A percentile compares a stretch with the other conserved stretches of the same genome.
phyloP scores from a whole-genome alignment of 2,888 invertebrate genomes.

The Phasia obesa region DNA sequence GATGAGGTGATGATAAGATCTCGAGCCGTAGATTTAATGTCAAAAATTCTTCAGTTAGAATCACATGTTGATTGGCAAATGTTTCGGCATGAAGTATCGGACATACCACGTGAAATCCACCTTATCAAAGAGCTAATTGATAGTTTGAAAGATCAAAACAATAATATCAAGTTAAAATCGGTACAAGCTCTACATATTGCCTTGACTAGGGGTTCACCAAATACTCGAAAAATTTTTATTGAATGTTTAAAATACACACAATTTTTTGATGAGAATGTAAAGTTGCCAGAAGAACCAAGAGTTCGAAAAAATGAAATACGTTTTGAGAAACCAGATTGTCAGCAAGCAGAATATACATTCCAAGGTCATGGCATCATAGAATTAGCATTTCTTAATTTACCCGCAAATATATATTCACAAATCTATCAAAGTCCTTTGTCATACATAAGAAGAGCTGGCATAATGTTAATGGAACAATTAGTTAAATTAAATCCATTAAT shows the following conservation, averaged over 20 bases:
- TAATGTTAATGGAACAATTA: slow-evolving; percentile 78
- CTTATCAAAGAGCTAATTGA: slow-evolving; percentile 78
- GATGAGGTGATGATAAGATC: slow-evolving; percentile 79
- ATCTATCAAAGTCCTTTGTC: slow-evolving; percentile 76
- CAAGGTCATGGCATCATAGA: slow-evolving; percentile 77
- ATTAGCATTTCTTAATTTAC: slow-evolving; percentile 76
- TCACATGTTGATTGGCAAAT: slow-evolving; percentile 81
- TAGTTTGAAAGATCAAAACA: slow-evolving; percentile 78
- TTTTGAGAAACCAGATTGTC: slow-evolving; percentile 75
- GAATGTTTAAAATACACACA: slow-evolving; percentile 78
- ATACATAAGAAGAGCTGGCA: slow-evolving; percentile 77
- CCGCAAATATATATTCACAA: slow-evolving; percentile 76
- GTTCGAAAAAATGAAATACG: slow-evolving; percentile 76
- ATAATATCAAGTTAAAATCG: slow-evolving; percentile 79
- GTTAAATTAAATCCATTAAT: slow-evolving; percentile 78
- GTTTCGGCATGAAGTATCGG: slow-evolving; percentile 80
- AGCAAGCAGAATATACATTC: slow-evolving; percentile 78
- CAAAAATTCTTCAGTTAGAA: slow-evolving; percentile 78
- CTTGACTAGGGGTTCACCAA: slow-evolving; percentile 77
- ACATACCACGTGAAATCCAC: slow-evolving; percentile 79
- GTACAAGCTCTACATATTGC: slow-evolving; percentile 78
- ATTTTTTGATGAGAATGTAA: slow-evolving; percentile 74
- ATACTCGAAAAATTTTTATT: slow-evolving; percentile 77
- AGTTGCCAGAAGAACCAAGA: slow-evolving; percentile 74
- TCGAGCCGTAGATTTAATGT: slow-evolving; percentile 78